Evolutionary conservation across 2,113 vertebrate species (phyloP).

Genomic region (Mola mola): DNA sequence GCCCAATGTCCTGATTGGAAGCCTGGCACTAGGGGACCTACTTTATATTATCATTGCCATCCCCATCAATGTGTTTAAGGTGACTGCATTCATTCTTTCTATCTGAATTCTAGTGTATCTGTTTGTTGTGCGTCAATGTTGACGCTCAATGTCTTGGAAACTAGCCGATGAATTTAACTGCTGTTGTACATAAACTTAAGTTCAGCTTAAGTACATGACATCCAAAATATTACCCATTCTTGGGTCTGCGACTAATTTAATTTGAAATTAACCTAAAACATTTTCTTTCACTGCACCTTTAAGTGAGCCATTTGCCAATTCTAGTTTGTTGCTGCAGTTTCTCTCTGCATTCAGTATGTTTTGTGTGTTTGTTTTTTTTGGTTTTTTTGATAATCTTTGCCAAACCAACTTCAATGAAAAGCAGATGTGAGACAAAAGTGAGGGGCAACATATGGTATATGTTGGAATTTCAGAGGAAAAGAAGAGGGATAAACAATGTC

Average conservation of each 20-base stretch:
- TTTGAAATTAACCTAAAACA: neutral
- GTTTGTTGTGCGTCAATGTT: neutral
- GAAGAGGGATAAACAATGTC: no score
- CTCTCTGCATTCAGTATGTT: neutral
- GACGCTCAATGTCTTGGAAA: no score
- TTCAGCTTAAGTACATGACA: neutral
- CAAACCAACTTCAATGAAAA: neutral
- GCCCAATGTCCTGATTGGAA: constrained; percentile 91
- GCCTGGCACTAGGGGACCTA: constrained; percentile 89
- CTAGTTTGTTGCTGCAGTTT: neutral
- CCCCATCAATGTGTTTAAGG: constrained; percentile 91
- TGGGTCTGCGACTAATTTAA: constrained; percentile 12
- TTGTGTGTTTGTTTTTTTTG: constrained; percentile 13
- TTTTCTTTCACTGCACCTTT: neutral
- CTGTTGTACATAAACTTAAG: no score
- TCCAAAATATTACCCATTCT: neutral
- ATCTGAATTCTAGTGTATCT: neutral
- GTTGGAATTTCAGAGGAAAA: neutral
- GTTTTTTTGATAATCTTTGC: neutral
- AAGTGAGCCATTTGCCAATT: neutral
- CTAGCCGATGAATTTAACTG: no score
- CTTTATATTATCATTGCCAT: constrained; percentile 92
- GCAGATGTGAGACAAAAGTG: neutral
- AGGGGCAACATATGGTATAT: no score
- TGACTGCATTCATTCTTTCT: constrained; percentile 36